These are phyloP conservation scores for Halocynthia aurantium DNA, from an alignment of 23 tunicate species.

Conservation along the genomic window DNA sequence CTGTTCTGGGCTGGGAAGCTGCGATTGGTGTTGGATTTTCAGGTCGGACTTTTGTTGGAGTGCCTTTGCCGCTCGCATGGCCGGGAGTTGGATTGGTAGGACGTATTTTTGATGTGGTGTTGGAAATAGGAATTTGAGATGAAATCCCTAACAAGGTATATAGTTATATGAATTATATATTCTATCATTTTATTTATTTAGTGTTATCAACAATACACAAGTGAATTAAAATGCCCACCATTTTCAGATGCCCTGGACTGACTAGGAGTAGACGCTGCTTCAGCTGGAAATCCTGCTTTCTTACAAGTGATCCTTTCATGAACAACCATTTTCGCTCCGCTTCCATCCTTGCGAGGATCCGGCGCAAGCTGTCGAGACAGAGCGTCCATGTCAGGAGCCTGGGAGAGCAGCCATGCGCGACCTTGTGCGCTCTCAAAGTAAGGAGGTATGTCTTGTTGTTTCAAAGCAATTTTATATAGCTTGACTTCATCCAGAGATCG, in stretches of 20 bases:
- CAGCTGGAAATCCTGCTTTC: constrained; percentile 7
- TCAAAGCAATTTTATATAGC: constrained; percentile 39
- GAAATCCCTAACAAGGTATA: background rate
- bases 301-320: constrained; percentile 1
- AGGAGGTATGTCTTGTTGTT: constrained; percentile 57
- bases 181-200: background rate
- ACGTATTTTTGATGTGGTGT: constrained; percentile 69
- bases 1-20: constrained; percentile 43
- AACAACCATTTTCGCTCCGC: constrained; percentile 48
- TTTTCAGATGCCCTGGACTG: constrained; percentile 22
- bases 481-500: constrained; percentile 53
- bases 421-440: constrained; percentile 71
- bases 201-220: background rate
- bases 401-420: constrained; percentile 70
- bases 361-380: constrained; percentile 25
- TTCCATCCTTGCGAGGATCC: constrained; percentile 78
- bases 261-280: constrained; percentile 12
- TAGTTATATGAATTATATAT: background rate
- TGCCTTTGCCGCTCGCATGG: constrained; percentile 76
- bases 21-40: constrained; percentile 86
- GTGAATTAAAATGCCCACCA: constrained; percentile 6
- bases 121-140: constrained; percentile 23
- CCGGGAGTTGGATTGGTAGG: constrained; percentile 92
- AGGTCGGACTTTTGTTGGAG: constrained; percentile 85
- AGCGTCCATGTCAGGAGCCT: constrained; percentile 60